These are phyloP conservation scores for Amphipyra tragopoginis DNA, from an alignment of 2,888 invertebrate species.

Conservation along the genomic window DNA sequence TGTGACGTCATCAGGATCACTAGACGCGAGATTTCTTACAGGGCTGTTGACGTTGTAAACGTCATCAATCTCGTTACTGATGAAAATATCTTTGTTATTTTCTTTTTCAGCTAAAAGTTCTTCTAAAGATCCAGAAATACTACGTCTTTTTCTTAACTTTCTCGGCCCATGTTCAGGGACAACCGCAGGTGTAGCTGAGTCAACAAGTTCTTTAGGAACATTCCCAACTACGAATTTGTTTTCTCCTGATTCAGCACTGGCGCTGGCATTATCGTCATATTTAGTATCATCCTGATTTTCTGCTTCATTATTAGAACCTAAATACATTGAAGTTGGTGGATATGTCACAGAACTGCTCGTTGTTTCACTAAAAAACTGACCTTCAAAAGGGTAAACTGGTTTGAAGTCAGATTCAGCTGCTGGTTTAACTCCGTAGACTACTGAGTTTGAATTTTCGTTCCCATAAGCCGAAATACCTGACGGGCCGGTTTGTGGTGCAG, in stretches of 20 bases:
- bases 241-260: slow-evolving; percentile 69
- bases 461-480: slow-evolving; percentile 78
- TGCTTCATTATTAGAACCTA: slow-evolving; percentile 81
- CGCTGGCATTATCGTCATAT: slow-evolving; percentile 71
- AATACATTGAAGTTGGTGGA: slow-evolving; percentile 85
- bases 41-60: slow-evolving; percentile 64
- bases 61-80: slow-evolving; percentile 87
- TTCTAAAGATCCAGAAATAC: slow-evolving; percentile 80
- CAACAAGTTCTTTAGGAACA: slow-evolving; percentile 90
- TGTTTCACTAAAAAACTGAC: slow-evolving; percentile 81
- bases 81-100: slow-evolving; percentile 78
- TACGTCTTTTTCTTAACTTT: slow-evolving; percentile 78
- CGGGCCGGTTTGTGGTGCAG: slow-evolving; percentile 81
- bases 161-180: slow-evolving; percentile 92
- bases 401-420: slow-evolving; percentile 83
- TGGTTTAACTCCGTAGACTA: slow-evolving; percentile 85
- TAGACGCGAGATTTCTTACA: slow-evolving; percentile 65
- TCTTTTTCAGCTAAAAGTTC: slow-evolving; percentile 81
- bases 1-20: slow-evolving; percentile 43
- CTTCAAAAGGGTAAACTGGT: slow-evolving; percentile 85
- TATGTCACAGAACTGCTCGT: slow-evolving; percentile 81
- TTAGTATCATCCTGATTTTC: slow-evolving; percentile 73
- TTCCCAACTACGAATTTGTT: slow-evolving; percentile 92
- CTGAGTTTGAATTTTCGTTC: slow-evolving; percentile 77
- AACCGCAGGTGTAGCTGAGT: slow-evolving; percentile 89